Evolutionary conservation across 2,888 invertebrate genomes (phyloP), one percentile per base, ranked within the genome.

Genomic region (Salticus scenicus): DNA sequence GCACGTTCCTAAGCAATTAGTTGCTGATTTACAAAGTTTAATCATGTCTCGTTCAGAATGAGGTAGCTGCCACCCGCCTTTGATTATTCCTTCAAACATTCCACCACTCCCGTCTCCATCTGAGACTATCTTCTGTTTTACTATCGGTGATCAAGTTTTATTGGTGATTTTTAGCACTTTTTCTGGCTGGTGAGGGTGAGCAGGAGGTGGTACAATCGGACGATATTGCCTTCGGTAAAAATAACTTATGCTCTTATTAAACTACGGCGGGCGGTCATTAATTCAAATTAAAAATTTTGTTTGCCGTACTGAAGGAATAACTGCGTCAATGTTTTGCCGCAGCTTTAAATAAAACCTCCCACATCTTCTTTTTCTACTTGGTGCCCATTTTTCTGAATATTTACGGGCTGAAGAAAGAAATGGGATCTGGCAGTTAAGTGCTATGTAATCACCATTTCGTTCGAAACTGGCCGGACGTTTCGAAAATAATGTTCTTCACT

Each of bases 1-100:
- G 86, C 86, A 86, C 86, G 86, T 86, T 72, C 80, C 75, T 71
- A 51, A 27, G 86, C 86, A 86, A 86, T 86, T 86, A 86, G 86
- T 80, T 37, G 86, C 86, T 86, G 86, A 86, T 86, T 86, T 86
- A 86, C 86, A 86, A 86, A 86, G 79, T 86, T 86, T 86, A 86
- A 86, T 86, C 86, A 86, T 86, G 80, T 80, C 80, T 51, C 71
- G 31, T 51, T 30, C 66, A 28, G 71, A 51, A 57, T 69, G 17
- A 57, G n/a, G 70, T 28, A 33, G 51, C 57, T 71, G 5, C 63
- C 76, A 1, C 42, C 76, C 31, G n/a, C 66, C 47, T 37, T 33
- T 37, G 81, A 75, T 74, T 70, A 74, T 75, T 82, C 71, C 64
- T 69, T 42, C 77, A 77, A 57, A 77, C 77, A 72, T 84, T 77